phyloP scores from a whole-genome alignment of 2,797 vertebrate species.

The Halcyon smyrnensis region DNA sequence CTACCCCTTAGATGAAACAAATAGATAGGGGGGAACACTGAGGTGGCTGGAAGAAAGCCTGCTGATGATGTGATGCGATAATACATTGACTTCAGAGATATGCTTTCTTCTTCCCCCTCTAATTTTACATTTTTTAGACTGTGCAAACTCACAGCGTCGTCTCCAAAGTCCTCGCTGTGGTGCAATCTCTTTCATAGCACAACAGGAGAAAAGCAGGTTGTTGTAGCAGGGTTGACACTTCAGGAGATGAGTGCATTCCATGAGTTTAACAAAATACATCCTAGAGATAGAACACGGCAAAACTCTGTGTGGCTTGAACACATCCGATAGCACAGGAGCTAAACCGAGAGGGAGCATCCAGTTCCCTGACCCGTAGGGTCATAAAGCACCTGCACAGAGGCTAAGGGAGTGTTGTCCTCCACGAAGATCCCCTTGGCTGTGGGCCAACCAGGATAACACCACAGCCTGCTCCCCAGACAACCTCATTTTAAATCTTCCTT shows the following conservation, averaged over 20 bases:
- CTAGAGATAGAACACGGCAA: neutral
- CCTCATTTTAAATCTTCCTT: neutral
- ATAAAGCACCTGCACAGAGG: rapidly evolving
- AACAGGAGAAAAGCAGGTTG: neutral
- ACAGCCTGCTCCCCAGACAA: neutral
- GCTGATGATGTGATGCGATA: neutral
- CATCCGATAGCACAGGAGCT: neutral
- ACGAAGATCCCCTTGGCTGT: too few relatives aligned
- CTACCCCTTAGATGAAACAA: neutral
- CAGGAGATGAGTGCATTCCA: neutral
- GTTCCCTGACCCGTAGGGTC: neutral
- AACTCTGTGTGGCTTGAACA: rapidly evolving
- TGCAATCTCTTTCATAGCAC: neutral
- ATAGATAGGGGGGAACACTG: neutral
- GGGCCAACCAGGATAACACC: neutral
- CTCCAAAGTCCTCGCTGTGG: neutral
- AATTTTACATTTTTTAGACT: neutral
- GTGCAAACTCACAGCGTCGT: neutral
- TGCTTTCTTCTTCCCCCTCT: neutral
- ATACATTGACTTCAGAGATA: neutral
- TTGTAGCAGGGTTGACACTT: rapidly evolving
- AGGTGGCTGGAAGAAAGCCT: neutral
- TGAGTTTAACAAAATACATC: neutral
- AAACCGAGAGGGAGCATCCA: neutral
- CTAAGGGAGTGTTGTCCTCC: neutral